Conservation (phyloP, 1,140 invertebrate species). For the Ericerus pela region DNA sequence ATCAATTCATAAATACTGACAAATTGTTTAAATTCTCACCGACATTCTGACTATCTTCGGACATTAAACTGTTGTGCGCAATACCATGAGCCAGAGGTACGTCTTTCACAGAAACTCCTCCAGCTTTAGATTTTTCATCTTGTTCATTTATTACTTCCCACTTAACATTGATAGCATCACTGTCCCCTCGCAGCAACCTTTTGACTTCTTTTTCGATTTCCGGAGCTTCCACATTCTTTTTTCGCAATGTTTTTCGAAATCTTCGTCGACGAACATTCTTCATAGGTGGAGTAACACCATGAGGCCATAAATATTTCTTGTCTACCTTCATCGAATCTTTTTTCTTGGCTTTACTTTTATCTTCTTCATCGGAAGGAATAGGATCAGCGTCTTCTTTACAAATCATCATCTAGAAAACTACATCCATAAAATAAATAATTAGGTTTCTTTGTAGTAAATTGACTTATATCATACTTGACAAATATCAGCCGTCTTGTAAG, state of each 20-base stretch:
- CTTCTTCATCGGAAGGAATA: conserved; percentile 57
- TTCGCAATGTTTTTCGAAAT: conserved; percentile 88
- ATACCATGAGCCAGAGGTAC: conserved; percentile 22
- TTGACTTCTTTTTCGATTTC: conserved; percentile 98
- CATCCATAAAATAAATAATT: background rate
- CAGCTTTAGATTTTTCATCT: conserved; percentile 46
- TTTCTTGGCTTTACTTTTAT: conserved; percentile 65
- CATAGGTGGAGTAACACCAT: conserved; percentile 82
- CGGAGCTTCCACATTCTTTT: conserved; percentile 91
- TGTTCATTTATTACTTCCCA: conserved; percentile 90
- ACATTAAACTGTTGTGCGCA: conserved; percentile 14
- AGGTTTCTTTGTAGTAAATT: background rate
- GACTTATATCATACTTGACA: conserved; percentile 52
- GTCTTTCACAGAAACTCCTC: conserved; percentile 20
- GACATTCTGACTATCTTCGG: conserved; percentile 2
- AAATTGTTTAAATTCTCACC: background rate
- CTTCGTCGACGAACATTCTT: conserved; percentile 87
- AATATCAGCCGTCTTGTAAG: conserved; percentile 94
- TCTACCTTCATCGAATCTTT: conserved; percentile 83
- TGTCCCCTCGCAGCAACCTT: conserved; percentile 54
- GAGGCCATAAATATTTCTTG: conserved; percentile 84
- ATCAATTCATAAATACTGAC: background rate
- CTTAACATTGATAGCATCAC: conserved; percentile 54
- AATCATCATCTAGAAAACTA: conserved; percentile 44
- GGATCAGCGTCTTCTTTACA: conserved; percentile 76